A percentile compares a stretch with the other conserved stretches of the same genome.
Conservation (phyloP, 2,113 vertebrate genomes). For the Silurus meridionalis region DNA sequence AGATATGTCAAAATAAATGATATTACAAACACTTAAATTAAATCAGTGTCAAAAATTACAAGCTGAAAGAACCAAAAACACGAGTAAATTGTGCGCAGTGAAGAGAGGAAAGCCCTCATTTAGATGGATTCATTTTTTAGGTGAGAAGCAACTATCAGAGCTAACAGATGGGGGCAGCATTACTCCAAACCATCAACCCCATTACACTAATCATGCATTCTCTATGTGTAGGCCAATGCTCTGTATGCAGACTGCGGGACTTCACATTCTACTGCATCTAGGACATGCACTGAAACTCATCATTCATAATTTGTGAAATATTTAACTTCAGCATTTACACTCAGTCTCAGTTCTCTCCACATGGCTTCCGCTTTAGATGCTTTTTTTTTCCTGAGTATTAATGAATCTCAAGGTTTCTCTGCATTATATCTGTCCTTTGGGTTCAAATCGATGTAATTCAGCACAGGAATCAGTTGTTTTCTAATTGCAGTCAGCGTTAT, state of each 20-base stretch:
- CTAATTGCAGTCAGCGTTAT: neutral
- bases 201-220: constrained; percentile 28
- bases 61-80: neutral
- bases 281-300: constrained; percentile 24
- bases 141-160: neutral
- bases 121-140: neutral
- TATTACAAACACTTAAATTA: neutral
- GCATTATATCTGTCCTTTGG: constrained; percentile 19
- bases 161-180: constrained; percentile 39
- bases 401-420: constrained; percentile 17
- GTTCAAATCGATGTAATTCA: neutral
- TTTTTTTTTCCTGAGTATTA: neutral
- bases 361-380: neutral
- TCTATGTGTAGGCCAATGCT: constrained; percentile 11
- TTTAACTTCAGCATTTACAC: constrained; percentile 25
- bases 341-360: neutral
- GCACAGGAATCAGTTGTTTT: neutral
- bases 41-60: neutral
- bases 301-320: constrained; percentile 34
- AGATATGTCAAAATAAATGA: neutral
- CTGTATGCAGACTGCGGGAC: constrained; percentile 17
- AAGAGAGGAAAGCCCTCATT: neutral
- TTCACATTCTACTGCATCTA: constrained; percentile 24
- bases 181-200: neutral
- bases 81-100: neutral